Evolutionary conservation across 1,140 invertebrate genomes (phyloP), one percentile per base, ranked within the genome.

Genomic region (silkworm (Bombyx mori)): DNA sequence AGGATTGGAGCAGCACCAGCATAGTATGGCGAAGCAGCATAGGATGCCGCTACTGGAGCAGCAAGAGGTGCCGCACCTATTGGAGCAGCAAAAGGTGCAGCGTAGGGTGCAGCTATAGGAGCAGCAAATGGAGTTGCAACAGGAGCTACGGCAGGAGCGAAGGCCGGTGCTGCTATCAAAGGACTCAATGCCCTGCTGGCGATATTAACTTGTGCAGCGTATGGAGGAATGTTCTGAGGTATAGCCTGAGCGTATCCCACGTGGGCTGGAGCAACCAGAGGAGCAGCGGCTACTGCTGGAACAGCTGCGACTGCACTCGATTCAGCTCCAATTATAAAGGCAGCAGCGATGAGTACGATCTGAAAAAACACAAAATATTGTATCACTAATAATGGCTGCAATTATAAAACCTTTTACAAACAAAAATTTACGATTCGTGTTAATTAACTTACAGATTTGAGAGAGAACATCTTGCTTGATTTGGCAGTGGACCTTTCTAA

Each of bases 181-280:
- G 82, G 74, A 50, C 71, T 77, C 1, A 89, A 57, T 44, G 79
- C 82, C 66, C 76, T 86, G 45, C 80, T 90, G 43, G 79, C 81
- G 3, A 90, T 78, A 68, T 83, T 90, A 46, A 90, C 67, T 73
- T 90, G 88, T 9, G 87, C 83, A 4, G 88, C 89, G 54, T 88
- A 88, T 3, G 90, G 90, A 26, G 88, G 88, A 53, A 90, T 78
- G 57, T 90, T 90, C 56, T 90, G 89, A 3, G 89, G 90, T 26
- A 83, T 72, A 18, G 79, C 78, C 66, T 86, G 81, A 54, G 88
- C 81, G 57, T 88, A 86, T 6, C 72, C 78, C 3, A 86, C 66
- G 10, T 77, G 69, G 12, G 84, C 78, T 9, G 79, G 76, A 9
- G 81, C 84, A 35, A 76, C 67, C 51, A 86, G 57, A 9, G 79